Conservation (phyloP, 2,113 vertebrate species). For the Lagenorhynchus albirostris region DNA sequence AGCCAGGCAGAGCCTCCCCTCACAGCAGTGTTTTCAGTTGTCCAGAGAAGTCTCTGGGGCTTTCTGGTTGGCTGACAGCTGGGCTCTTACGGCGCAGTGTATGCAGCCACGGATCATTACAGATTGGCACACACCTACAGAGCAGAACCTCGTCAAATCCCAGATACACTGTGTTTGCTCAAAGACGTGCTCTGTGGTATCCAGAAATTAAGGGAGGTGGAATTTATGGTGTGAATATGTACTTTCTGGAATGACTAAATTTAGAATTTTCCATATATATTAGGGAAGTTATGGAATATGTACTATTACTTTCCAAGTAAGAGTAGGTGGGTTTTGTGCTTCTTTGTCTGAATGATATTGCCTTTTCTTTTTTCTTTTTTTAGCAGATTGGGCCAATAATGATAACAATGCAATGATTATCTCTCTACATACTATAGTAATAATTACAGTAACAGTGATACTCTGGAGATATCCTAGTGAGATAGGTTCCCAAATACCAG, state of each 20-base stretch:
- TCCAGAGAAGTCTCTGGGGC: background rate
- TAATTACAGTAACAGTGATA: background rate
- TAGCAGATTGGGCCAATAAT: background rate
- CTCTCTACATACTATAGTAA: background rate
- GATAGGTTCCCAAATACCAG: background rate
- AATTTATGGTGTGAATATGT: background rate
- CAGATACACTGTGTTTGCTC: background rate
- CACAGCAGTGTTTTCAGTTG: background rate
- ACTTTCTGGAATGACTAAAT: background rate
- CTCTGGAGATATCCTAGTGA: background rate
- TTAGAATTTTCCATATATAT: constrained; percentile 17
- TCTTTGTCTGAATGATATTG: background rate
- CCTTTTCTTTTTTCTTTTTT: background rate
- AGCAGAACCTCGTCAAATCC: background rate
- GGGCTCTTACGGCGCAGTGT: too few species aligned
- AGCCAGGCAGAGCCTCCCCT: background rate
- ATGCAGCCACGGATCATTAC: background rate
- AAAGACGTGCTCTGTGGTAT: background rate
- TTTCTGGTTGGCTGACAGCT: background rate
- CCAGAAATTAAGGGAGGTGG: background rate
- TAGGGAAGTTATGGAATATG: background rate
- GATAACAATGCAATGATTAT: background rate
- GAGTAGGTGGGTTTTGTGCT: background rate
- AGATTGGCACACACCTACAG: background rate
- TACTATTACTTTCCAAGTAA: background rate